phyloP scores from a whole-genome alignment of 1,140 invertebrate genomes.

The Pachypsylla venusta region DNA sequence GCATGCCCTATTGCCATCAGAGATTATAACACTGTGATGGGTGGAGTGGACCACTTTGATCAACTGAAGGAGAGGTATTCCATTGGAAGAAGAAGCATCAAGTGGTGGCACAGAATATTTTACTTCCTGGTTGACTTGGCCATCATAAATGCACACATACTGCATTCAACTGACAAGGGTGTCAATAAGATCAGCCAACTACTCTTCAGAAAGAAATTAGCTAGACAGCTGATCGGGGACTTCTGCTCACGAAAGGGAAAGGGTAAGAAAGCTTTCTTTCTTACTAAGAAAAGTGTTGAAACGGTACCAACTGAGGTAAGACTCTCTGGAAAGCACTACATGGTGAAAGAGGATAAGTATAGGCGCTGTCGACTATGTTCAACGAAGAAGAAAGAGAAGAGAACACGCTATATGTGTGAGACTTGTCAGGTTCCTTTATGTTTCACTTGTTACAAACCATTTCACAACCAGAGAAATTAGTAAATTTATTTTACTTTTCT shows the following conservation, averaged over 20 bases:
- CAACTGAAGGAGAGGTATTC: conserved; percentile 28
- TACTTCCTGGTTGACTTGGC: conserved; percentile 14
- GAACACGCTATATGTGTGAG: conserved; percentile 12
- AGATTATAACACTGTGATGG: conserved; percentile 31
- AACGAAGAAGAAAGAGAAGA: conserved; percentile 17
- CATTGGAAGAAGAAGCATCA: conserved; percentile 27
- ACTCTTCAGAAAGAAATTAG: neutral
- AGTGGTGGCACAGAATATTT: conserved; percentile 31
- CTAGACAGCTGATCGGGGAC: neutral
- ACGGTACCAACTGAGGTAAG: neutral
- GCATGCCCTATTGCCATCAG: conserved; percentile 25
- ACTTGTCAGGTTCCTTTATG: conserved; percentile 10
- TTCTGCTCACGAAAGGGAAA: neutral
- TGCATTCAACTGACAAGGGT: neutral
- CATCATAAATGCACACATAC: neutral
- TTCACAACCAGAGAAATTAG: too few relatives aligned
- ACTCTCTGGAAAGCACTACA: neutral
- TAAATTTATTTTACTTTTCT: too few relatives aligned
- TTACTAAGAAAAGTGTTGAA: neutral
- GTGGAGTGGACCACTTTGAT: conserved; percentile 30
- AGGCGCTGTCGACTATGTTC: conserved; percentile 14
- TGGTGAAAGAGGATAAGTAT: conserved; percentile 9
- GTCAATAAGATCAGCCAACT: neutral
- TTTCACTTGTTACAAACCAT: neutral
- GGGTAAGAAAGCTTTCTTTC: too few relatives aligned